Conservation (phyloP, 2,113 vertebrate species). For the Microtus oregoni region DNA sequence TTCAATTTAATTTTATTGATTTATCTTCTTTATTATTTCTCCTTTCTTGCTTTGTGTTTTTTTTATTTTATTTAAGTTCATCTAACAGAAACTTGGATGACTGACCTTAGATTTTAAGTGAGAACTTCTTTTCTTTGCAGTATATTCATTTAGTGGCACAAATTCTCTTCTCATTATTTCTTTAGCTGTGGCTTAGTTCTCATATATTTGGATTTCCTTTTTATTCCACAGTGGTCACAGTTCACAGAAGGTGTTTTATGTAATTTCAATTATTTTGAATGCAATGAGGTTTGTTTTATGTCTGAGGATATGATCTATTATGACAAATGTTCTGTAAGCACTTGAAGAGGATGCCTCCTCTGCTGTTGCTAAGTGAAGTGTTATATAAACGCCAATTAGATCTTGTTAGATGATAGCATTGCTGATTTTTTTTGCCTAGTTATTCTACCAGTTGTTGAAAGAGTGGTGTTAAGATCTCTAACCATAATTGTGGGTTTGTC, state of each 20-base stretch:
- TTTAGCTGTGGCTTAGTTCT: neutral
- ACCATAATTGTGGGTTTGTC: constrained; percentile 27
- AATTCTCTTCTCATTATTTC: neutral
- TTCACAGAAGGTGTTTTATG: neutral
- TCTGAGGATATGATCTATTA: constrained; percentile 14
- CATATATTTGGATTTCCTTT: constrained; percentile 16
- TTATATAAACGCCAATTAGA: constrained; percentile 26
- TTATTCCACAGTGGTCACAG: neutral
- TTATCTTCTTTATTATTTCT: constrained; percentile 34
- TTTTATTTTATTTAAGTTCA: constrained; percentile 57
- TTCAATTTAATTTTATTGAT: constrained; percentile 48
- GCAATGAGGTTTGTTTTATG: constrained; percentile 22
- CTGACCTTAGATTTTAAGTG: neutral
- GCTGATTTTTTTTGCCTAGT: constrained; percentile 20
- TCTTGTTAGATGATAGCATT: neutral
- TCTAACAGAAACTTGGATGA: constrained; percentile 2
- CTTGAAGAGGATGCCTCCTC: constrained; percentile 37
- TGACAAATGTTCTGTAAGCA: constrained; percentile 18
- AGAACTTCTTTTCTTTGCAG: constrained; percentile 13
- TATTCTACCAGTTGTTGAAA: constrained; percentile 29
- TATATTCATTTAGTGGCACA: constrained; percentile 21
- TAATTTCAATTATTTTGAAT: constrained; percentile 29
- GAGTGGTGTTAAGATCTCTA: neutral
- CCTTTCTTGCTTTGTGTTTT: constrained; percentile 29
- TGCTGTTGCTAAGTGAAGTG: neutral